Evolutionary conservation across 2,113 vertebrate species (phyloP).

Genomic region (Motacilla alba): DNA sequence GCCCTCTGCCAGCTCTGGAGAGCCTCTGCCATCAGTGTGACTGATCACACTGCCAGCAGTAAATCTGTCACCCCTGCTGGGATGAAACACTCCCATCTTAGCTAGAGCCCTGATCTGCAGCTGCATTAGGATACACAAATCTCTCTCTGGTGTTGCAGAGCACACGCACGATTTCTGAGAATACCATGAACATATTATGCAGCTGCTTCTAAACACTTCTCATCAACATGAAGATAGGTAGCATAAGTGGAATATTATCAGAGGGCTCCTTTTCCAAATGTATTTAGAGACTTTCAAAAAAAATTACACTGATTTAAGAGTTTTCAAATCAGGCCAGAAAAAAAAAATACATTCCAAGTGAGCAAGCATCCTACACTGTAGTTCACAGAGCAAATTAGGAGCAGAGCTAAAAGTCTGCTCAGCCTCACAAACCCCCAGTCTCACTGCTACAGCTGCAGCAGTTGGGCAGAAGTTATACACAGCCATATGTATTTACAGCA

Average conservation of each 20-base stretch:
- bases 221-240: not conserved
- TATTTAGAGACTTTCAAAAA: not conserved
- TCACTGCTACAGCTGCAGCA: not conserved
- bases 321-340: not conserved
- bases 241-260: not conserved
- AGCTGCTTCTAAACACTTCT: not conserved
- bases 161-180: not conserved
- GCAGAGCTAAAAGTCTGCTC: not conserved
- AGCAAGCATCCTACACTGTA: not conserved
- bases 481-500: slow-evolving; percentile 6
- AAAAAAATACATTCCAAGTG: not conserved
- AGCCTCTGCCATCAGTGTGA: not conserved
- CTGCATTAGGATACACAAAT: not conserved
- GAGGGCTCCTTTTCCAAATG: not conserved
- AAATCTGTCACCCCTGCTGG: not conserved
- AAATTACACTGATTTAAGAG: not conserved
- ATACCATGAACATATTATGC: not conserved
- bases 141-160: not conserved
- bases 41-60: not conserved
- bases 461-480: not conserved
- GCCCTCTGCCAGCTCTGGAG: not conserved
- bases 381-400: not conserved
- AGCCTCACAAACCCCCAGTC: not conserved
- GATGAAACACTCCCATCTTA: not conserved
- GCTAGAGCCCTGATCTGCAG: not conserved